Base-by-base conservation (phyloP, 2,888 invertebrate species). In the Dolomedes plantarius region DNA sequence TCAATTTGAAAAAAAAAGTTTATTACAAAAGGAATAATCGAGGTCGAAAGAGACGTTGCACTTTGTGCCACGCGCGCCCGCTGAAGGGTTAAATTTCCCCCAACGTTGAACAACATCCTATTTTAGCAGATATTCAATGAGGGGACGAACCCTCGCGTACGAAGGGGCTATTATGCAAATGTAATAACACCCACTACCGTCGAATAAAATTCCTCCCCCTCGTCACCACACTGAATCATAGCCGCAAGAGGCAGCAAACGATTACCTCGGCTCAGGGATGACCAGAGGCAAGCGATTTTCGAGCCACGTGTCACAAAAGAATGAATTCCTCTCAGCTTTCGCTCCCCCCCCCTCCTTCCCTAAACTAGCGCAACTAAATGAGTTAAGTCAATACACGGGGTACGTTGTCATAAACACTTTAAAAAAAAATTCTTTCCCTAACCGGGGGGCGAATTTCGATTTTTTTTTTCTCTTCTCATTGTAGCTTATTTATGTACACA, bases 371-470 rank as follows among this genome's bases (percentile, higher is more conserved):
- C 9, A 69, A 69, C 23, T 27, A 73, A 62, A 68, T 68, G 36
- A 81, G 68, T 56, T 74, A 74, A 68, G 80, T 81, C 80, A 81
- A 81, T 81, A 81, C 19, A 29, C 11, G 36, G 39, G n/a, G 79
- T 27, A 31, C 69, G 29, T 41, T 56, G 56, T 56, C 62, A 62
- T 23, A 74, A 62, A 32, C 50, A 62, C 23, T 74, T 74, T n/a
- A 31, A 62, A 67, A 50, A 50, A 69, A 69, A 67, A 67, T 67
- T 32, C 23, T 32, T 67, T 31, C 16, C 7, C 6, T 1, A n/a
- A 32, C n/a, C 11, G 13, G 67, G 29, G 32, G 67, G 67, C 3
- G 32, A 9, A 32, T 16, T 67, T 29, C 16, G 6, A 32, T 32
- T 67, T 32, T 32, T 32, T n/a, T 7, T n/a, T 28, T 28, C 29